These are phyloP conservation scores for Leptosomus discolor DNA, from an alignment of 2,113 vertebrate species.

Conservation along the genomic window DNA sequence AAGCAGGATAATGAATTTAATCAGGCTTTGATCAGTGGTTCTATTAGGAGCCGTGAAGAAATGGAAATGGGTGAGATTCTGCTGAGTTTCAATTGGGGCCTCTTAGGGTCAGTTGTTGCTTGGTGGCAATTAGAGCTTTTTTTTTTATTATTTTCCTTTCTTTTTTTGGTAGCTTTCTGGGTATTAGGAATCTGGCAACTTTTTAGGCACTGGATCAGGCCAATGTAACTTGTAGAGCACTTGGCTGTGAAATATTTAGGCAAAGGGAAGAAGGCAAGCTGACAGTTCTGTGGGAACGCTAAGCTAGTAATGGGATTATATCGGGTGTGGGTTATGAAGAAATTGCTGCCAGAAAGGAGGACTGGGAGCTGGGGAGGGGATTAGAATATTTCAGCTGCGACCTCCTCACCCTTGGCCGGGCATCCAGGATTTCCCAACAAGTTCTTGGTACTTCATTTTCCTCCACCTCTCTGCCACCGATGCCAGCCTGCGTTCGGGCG, in stretches of 20 bases:
- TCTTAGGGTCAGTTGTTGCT: background rate
- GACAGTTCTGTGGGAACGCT: background rate
- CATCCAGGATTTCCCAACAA: background rate
- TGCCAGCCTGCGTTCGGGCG: accelerated
- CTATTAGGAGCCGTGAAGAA: background rate
- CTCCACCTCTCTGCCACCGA: background rate
- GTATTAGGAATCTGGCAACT: background rate
- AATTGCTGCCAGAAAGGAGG: background rate
- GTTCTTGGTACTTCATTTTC: background rate
- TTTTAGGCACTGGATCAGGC: background rate
- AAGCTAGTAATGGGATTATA: background rate
- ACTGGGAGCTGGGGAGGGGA: background rate
- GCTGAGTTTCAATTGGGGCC: background rate
- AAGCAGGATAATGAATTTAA: background rate
- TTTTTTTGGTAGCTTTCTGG: background rate
- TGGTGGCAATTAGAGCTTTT: background rate
- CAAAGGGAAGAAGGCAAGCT: background rate
- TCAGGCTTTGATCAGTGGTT: constrained; percentile 10
- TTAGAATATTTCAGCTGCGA: background rate
- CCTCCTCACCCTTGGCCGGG: background rate
- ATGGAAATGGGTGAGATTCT: background rate
- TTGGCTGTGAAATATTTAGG: background rate
- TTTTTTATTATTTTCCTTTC: background rate
- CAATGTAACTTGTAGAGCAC: background rate
- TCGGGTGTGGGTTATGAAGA: background rate